Evolutionary conservation across 2,888 invertebrate genomes (phyloP).

Genomic region (Scaptomyza cyrtandrae): DNA sequence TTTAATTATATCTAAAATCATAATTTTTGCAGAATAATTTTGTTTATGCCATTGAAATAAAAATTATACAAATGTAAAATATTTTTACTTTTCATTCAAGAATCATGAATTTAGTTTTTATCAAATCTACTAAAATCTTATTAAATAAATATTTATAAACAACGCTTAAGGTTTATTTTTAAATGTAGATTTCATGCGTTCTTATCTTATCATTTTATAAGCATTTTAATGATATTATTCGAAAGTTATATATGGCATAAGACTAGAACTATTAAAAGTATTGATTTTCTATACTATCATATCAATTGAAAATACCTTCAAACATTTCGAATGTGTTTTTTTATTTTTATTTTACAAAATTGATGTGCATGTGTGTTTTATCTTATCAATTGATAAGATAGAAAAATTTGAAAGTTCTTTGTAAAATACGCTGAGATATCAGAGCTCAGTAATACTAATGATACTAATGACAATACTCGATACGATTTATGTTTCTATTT

Average conservation of each 20-base stretch:
- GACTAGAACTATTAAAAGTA: constrained; percentile 8
- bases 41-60: too few species aligned
- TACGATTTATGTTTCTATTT: background rate
- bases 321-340: background rate
- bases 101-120: too few species aligned
- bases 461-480: constrained; percentile 6
- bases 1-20: too few species aligned
- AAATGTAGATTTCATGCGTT: background rate
- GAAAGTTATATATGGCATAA: background rate
- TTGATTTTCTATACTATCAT: constrained; percentile 23
- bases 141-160: constrained; percentile 11
- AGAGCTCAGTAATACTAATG: constrained; percentile 13
- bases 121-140: background rate
- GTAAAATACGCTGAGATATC: constrained; percentile 8
- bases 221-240: constrained; percentile 10
- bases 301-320: constrained; percentile 18
- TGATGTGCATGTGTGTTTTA: constrained; percentile 6
- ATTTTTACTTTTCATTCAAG: too few species aligned
- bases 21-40: too few species aligned
- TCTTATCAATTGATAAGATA: constrained; percentile 50
- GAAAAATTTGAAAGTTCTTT: constrained; percentile 7
- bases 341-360: background rate
- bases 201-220: constrained; percentile 10
- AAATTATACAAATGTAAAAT: too few species aligned
- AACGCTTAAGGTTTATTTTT: background rate